Evolutionary conservation across 2,888 invertebrate species (phyloP), one percentile per base, ranked within the genome.

Genomic region (Aspidapion aeneum): DNA sequence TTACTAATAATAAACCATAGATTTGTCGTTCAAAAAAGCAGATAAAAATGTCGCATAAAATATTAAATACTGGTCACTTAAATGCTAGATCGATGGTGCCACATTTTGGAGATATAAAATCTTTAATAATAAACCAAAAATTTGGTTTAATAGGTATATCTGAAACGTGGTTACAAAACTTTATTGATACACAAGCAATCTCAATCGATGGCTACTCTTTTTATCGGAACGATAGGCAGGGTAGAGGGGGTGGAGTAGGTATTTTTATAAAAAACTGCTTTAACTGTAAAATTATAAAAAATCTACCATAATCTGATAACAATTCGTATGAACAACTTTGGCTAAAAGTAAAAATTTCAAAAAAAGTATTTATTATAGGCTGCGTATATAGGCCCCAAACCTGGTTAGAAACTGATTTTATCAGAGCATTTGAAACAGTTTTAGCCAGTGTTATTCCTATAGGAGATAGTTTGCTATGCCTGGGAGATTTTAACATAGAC

Each of bases 11-110:
- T n/a, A n/a, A n/a, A n/a, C n/a, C n/a, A n/a, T n/a, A n/a, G n/a
- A n/a, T n/a, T n/a, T n/a, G n/a, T n/a, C n/a, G n/a, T n/a, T n/a
- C n/a, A n/a, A n/a, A n/a, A n/a, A n/a, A n/a, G n/a, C n/a, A n/a
- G n/a, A n/a, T n/a, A 35, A 35, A 35, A 35, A 35, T 35, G 35
- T 35, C 35, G 12, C 12, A 3, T 35, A 12, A 35, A 35, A 7
- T 57, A 5, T 35, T 21, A 57, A 57, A 57, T 22, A 35, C 21
- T 18, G 57, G 57, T n/a, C 57, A 57, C 21, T 57, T 57, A 17
- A 57, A 21, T 57, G 57, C 57, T 21, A 57, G 57, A 17, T 57
- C 22, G 21, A 2, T 57, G 57, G 22, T 57, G 12, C 57, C 57
- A 21, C 21, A 57, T 22, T 57, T 57, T 21, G 35, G 21, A 18